Base-by-base conservation (phyloP, 2,797 vertebrate species). In the Phoxinus dragarum region DNA sequence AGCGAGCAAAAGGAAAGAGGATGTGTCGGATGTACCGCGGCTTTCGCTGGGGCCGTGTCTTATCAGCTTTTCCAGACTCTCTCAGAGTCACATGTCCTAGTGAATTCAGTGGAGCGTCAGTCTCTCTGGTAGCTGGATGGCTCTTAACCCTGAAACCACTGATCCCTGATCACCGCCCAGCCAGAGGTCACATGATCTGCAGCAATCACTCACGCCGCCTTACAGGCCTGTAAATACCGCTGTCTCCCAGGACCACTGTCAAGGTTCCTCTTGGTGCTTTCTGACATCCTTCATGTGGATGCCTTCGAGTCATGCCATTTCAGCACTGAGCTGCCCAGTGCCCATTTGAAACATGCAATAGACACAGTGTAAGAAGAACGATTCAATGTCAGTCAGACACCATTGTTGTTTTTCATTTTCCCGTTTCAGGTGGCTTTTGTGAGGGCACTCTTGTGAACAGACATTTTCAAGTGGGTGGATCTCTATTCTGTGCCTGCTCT, bases 41-140 rank as follows among this genome's bases (percentile, higher is more conserved):
- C 34, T 59, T 72, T 76, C 8, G 6, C 75, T 64, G 52, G 67
- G 66, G 16, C 68, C 1, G 4, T 47, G 36, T 69, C 86, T 89
- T 89, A 87, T 89, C 88, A 40, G 71, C 80, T 77, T 81, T 79
- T 74, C 73, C 88, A 88, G 85, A 79, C 69, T 81, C 82, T 80
- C 77, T 47, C 68, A 66, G 66, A 81, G 79, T 82, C 88, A 85
- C 81, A 80, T 72, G 64, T 85, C 82, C 66, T 54, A 42, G 84
- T 67, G 84, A 66, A 68, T 71, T 81, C 38, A 74, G 44, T 80
- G 21, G 31, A 77, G 52, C 23, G 11, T 76, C 77, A 59, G 52
- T 87, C 72, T 77, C 40, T 85, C 81, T 74, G 36, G 56, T 82
- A 6, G 36, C 74, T 84, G 67, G 84, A 80, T 85, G 54, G 75